Evolutionary conservation across 2,888 invertebrate genomes (phyloP), one percentile per base, ranked within the genome.

Genomic region (Macrosoma leucophasiata): DNA sequence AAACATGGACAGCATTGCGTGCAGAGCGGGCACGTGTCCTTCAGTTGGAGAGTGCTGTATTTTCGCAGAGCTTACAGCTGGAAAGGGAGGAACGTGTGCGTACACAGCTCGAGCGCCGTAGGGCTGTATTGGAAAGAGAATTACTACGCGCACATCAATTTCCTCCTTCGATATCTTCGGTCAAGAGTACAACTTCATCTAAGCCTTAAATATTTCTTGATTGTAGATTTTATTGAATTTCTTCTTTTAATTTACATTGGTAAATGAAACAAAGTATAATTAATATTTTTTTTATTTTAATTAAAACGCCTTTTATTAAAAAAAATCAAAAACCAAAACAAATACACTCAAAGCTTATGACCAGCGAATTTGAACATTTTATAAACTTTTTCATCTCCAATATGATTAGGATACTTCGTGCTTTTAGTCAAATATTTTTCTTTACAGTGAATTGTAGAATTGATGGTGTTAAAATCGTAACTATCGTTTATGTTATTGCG

Each of bases 331-430:
- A 21, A 25, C 12, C 21, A 19, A 31, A 15, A 32, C 19, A 23
- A 15, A 18, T 13, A 13, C 7, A 9, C 6, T 24, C 20, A 53
- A 8, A 76, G 44, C 45, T 61, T 67, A 44, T 81, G 81, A 18
- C 78, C 66, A 32, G 78, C 74, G 14, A 79, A 55, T 62, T 73
- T 76, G 35, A 73, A 74, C 73, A 77, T 79, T 61, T 77, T 81
- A 37, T 47, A 40, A 44, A 70, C 70, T 62, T 67, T 77, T 38
- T 74, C 73, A 10, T 70, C 62, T 31, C 56, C 50, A 23, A 61
- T 37, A 37, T 65, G 62, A 37, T 56, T 58, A 13, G 58, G 52
- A 33, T 55, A 52, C 32, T 59, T 57, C 19, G 69, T 39, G 33
- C 65, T 73, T 52, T 54, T 47, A 29, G 44, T 32, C 22, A 56